Evolutionary conservation across 2,113 vertebrate genomes (phyloP).

Genomic region (Irena cyanogastra): DNA sequence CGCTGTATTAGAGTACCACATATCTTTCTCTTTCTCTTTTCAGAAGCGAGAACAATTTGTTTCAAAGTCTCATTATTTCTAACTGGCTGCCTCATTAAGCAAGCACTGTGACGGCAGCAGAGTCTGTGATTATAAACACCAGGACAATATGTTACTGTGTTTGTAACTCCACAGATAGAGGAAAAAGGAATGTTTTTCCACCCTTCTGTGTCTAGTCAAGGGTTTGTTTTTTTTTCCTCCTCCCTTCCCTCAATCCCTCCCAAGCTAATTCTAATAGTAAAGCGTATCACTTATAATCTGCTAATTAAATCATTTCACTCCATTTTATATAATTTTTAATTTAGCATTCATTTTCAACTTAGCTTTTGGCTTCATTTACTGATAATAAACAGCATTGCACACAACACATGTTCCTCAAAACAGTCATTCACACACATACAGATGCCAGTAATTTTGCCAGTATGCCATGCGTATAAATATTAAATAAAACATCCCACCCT

Average conservation of each 20-base stretch:
- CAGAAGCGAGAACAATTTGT: slow-evolving; percentile 60
- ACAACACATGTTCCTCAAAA: slow-evolving; percentile 77
- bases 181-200: slow-evolving; percentile 54
- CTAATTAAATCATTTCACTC: slow-evolving; percentile 82
- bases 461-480: slow-evolving; percentile 70
- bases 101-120: slow-evolving; percentile 59
- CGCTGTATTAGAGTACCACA: not conserved
- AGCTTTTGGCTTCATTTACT: slow-evolving; percentile 81
- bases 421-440: slow-evolving; percentile 72
- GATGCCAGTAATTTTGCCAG: slow-evolving; percentile 74
- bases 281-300: slow-evolving; percentile 72
- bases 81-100: slow-evolving; percentile 62
- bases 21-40: slow-evolving; percentile 27
- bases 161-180: slow-evolving; percentile 43
- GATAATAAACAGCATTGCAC: slow-evolving; percentile 80
- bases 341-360: slow-evolving; percentile 83
- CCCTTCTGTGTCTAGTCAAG: slow-evolving; percentile 36
- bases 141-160: slow-evolving; percentile 60
- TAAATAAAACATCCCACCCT: slow-evolving; percentile 68
- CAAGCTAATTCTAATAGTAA: slow-evolving; percentile 63
- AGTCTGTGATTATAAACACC: slow-evolving; percentile 67
- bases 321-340: slow-evolving; percentile 82
- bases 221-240: not conserved
- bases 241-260: slow-evolving; percentile 31
- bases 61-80: slow-evolving; percentile 67